Base-by-base conservation (phyloP, 2,888 invertebrate species). In the Leptothorax acervorum region DNA sequence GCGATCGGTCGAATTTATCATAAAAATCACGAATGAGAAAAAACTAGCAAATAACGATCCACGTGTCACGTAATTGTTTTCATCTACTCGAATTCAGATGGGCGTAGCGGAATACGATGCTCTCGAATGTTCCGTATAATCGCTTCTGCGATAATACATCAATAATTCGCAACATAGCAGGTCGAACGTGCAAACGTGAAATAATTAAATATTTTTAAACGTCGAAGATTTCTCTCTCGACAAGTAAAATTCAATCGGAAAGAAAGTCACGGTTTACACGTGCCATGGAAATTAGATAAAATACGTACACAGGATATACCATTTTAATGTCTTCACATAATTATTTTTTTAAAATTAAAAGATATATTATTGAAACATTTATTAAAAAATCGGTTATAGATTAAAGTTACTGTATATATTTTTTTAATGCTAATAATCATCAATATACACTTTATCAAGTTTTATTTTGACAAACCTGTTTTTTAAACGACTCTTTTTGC, bases 41-140 rank as follows among this genome's bases (percentile, higher is more conserved):
- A 82, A 57, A 79, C 48, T 45, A 31, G 42, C 48, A 81, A 76
- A 68, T 78, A 78, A 57, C 51, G 62, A 78, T 85, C 65, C 48
- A 45, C 71, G 55, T 48, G 12, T 42, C 18, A 57, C 75, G 76
- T 60, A 82, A 88, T 86, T 83, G 18, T 23, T 78, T 79, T 85
- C 81, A 84, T 85, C 82, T 85, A 51, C 31, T 85, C 70, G 70
- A 83, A 83, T 85, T 85, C 68, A 55, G 60, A 84, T 81, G 76
- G 83, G 74, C 82, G 83, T 82, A 75, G 75, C 73, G 45, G 71
- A 82, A 82, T 86, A 85, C 2, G 45, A 87, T 82, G 55, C 31
- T 60, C 39, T 79, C 42, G 66, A 81, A 51, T 51, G 81, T 28
- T 73, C 84, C 65, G 66, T 66, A 39, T 66, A 62, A 85, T 85